Conservation (phyloP, 1,140 invertebrate species). For the Drosophila athabasca region DNA sequence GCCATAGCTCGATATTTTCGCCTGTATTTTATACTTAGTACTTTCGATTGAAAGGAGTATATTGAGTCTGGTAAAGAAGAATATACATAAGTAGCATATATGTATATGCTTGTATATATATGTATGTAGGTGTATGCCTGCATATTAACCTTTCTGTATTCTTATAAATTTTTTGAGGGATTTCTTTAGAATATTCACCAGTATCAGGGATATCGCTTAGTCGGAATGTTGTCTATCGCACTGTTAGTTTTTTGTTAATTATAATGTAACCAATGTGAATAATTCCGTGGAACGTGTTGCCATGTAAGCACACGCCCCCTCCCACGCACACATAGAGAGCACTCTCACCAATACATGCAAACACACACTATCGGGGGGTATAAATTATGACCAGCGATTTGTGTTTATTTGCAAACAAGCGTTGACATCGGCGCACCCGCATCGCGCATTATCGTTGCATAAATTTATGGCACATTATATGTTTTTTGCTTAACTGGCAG, state of each 20-base stretch:
- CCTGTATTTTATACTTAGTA: too few relatives aligned
- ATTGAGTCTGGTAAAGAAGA: too few relatives aligned
- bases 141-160: slow-evolving; percentile 6
- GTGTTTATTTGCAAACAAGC: slow-evolving; percentile 77
- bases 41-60: neutral
- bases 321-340: neutral
- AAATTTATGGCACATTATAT: slow-evolving; percentile 71
- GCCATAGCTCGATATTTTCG: slow-evolving; percentile 46
- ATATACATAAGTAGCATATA: too few relatives aligned
- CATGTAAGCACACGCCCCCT: slow-evolving; percentile 45
- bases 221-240: too few relatives aligned
- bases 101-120: slow-evolving; percentile 1
- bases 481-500: slow-evolving; percentile 46
- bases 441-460: slow-evolving; percentile 55
- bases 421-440: slow-evolving; percentile 33
- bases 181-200: too few relatives aligned
- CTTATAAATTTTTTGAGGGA: too few relatives aligned
- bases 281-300: slow-evolving; percentile 47
- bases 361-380: slow-evolving; percentile 1
- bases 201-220: too few relatives aligned
- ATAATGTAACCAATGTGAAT: slow-evolving; percentile 43
- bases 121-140: neutral
- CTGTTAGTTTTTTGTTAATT: slow-evolving; percentile 33
- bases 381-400: slow-evolving; percentile 71
- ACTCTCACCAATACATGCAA: neutral